phyloP scores from a whole-genome alignment of 2,888 invertebrate species.

The Andrena minutula region DNA sequence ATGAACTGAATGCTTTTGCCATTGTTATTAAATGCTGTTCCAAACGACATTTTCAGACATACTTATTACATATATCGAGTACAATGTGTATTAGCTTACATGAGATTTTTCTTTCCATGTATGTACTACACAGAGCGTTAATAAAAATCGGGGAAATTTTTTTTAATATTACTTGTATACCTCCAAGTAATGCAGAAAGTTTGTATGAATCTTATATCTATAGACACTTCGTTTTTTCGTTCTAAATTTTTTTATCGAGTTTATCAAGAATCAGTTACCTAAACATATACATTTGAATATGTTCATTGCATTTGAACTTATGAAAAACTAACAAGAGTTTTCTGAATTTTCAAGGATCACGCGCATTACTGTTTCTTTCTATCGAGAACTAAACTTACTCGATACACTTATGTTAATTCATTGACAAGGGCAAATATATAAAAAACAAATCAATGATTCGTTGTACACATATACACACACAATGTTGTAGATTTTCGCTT shows the following conservation, averaged over 20 bases:
- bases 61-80: slow-evolving; percentile 19
- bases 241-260: not conserved
- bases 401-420: too few species aligned
- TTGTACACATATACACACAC: too few species aligned
- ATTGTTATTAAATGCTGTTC: slow-evolving; percentile 44
- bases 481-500: too few species aligned
- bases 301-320: not conserved
- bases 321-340: not conserved
- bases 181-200: slow-evolving; percentile 10
- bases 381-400: too few species aligned
- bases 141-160: slow-evolving; percentile 38
- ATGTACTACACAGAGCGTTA: slow-evolving; percentile 28
- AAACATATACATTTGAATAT: not conserved
- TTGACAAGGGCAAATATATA: too few species aligned
- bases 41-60: slow-evolving; percentile 30
- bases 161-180: slow-evolving; percentile 3
- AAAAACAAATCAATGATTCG: too few species aligned
- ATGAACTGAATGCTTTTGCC: slow-evolving; percentile 9
- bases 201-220: slow-evolving; percentile 36
- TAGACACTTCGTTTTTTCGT: not conserved
- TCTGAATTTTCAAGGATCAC: not conserved
- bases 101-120: slow-evolving; percentile 13
- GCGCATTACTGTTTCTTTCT: too few species aligned
- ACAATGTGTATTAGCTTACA: slow-evolving; percentile 22
- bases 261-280: not conserved